Conservation (phyloP, 2,797 vertebrate genomes). For the Pangasius djambal region DNA sequence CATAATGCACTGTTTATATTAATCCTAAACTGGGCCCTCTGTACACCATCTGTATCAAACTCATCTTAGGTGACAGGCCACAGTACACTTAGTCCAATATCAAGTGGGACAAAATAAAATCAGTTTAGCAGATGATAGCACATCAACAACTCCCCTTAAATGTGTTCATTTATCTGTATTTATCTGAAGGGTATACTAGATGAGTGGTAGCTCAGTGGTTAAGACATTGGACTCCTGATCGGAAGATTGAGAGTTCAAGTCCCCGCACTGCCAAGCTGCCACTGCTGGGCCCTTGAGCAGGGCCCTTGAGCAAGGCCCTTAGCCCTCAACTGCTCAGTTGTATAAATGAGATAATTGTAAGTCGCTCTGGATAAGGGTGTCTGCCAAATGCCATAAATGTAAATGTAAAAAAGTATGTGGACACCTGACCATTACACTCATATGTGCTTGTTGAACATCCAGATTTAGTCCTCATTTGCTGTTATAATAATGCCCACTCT, state of each 20-base stretch:
- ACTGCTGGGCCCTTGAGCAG: too few relatives aligned
- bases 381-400: too few relatives aligned
- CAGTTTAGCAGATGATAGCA: not conserved
- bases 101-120: not conserved
- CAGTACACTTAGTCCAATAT: not conserved
- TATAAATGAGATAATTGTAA: too few relatives aligned
- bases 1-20: not conserved
- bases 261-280: too few relatives aligned
- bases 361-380: too few relatives aligned
- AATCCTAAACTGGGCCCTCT: not conserved
- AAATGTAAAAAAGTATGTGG: not conserved
- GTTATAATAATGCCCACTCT: not conserved
- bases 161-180: not conserved
- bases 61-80: not conserved
- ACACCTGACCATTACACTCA: not conserved
- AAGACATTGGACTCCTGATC: too few relatives aligned
- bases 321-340: too few relatives aligned
- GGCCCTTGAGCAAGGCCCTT: too few relatives aligned
- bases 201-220: too few relatives aligned
- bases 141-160: not conserved
- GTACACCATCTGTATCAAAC: not conserved
- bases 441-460: not conserved
- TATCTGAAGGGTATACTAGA: not conserved
- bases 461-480: not conserved
- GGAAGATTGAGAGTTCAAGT: too few relatives aligned